Base-by-base conservation (phyloP, 2,113 vertebrate genomes). In the Pristiophorus japonicus region DNA sequence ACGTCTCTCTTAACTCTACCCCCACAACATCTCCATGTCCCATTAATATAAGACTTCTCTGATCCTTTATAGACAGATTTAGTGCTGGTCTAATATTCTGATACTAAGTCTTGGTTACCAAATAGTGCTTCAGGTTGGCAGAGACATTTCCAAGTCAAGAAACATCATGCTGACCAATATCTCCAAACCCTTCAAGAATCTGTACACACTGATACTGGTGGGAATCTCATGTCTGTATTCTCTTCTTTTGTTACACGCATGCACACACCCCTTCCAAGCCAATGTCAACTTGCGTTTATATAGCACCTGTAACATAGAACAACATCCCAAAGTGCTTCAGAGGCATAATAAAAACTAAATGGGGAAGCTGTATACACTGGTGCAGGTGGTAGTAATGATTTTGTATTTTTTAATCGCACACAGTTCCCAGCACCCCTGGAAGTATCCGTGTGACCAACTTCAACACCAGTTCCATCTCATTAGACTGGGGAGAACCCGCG, bases 341-440 rank as follows among this genome's bases (percentile, higher is more conserved):
- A 59, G 51, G 51, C 87, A 90, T 55, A 59, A 84, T 45, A 45
- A 16, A 85, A 51, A 51, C 1, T 1, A 55, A 90, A 55, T 62
- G 12, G 0, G 85, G 85, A 51, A 88, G 16, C 11, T 3, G 16
- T 42, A 45, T 42, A 81, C 47, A 12, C 47, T 88, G 22, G 55
- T 62, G 14, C 4, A 59, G 14, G 12, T 59, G 11, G 34, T 51
- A 90, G 12, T 34, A 55, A 90, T 34, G 5, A 20, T 85, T 92
- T 27, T 88, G 2, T 55, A 90, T 47, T 8, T 55, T 42, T 95
- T 55, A n/a, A 85, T 24, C 4, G 27, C 20, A n/a, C 84, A 18
- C 95, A 97, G 97, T 96, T 96, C 97, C 97, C 1, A 97, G 97
- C 95, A 95, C 96, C 95, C 97, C 97, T 0, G 97, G 97, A 24